Conservation (phyloP, 1,140 invertebrate species). For the Gonatopus flavifemur region DNA sequence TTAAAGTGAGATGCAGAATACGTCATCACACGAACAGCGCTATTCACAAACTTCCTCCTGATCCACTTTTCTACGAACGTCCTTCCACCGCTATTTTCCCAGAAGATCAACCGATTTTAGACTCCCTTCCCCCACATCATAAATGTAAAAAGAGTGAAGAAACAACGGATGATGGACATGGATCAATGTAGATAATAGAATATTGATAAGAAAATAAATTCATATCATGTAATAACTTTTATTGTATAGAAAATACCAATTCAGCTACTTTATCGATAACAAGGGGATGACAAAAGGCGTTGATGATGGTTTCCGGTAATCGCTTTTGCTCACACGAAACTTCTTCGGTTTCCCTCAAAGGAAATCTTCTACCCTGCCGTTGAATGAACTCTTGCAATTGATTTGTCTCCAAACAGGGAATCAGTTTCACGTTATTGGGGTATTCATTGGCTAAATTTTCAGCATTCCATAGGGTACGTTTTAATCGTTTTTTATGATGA, state of each 20-base stretch:
- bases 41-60: conserved; percentile 12
- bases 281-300: conserved; percentile 48
- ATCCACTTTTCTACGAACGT: conserved; percentile 21
- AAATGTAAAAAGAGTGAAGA: too few species aligned
- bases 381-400: conserved; percentile 34
- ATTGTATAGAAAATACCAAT: too few species aligned
- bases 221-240: neutral
- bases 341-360: neutral
- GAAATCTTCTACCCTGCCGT: conserved; percentile 30
- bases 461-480: conserved; percentile 14
- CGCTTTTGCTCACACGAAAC: conserved; percentile 1
- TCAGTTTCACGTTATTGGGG: conserved; percentile 26
- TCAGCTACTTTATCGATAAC: conserved; percentile 39
- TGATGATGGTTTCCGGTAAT: conserved; percentile 36
- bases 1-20: conserved; percentile 68
- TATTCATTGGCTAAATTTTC: conserved; percentile 35
- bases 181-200: neutral
- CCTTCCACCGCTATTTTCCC: conserved; percentile 38
- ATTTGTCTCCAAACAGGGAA: conserved; percentile 24
- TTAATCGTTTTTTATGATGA: conserved; percentile 15
- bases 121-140: conserved; percentile 37
- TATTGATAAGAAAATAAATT: neutral
- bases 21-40: conserved; percentile 63
- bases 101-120: conserved; percentile 46
- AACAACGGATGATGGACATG: conserved; percentile 2